phyloP scores from a whole-genome alignment of 2,113 vertebrate species.

The Gavia stellata region DNA sequence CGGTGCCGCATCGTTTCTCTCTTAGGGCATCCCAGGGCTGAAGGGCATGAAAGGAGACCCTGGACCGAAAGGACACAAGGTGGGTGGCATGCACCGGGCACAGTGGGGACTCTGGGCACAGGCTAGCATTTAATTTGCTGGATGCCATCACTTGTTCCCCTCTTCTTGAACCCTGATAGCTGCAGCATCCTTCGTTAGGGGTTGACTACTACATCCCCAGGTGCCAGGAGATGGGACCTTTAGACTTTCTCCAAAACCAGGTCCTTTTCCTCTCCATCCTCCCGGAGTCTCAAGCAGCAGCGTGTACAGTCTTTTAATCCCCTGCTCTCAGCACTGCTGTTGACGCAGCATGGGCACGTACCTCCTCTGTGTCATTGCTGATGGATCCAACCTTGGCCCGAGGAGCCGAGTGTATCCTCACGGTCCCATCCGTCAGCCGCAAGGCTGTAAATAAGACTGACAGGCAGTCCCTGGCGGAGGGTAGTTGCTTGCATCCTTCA shows the following conservation, averaged over 20 bases:
- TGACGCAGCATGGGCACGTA: background rate
- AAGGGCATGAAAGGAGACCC: conserved; percentile 72
- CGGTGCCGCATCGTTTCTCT: background rate
- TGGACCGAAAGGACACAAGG: conserved; percentile 77
- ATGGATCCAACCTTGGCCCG: background rate
- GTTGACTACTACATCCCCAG: accelerated
- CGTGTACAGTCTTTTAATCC: accelerated
- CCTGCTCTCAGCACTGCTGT: background rate
- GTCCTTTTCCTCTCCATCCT: background rate
- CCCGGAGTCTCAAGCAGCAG: background rate
- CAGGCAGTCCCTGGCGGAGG: accelerated
- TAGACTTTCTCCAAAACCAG: background rate
- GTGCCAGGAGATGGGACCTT: background rate
- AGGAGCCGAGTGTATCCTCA: background rate
- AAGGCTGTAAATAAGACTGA: background rate
- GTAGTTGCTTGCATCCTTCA: background rate
- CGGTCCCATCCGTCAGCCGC: background rate
- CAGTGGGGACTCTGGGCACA: background rate
- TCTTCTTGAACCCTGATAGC: background rate
- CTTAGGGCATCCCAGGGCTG: conserved; percentile 75
- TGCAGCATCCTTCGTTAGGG: background rate
- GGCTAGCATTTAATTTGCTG: background rate
- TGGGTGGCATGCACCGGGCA: background rate
- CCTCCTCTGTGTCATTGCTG: background rate
- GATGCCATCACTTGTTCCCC: background rate